Evolutionary conservation across 2,797 vertebrate species (phyloP).

Genomic region (Pygocentrus nattereri): DNA sequence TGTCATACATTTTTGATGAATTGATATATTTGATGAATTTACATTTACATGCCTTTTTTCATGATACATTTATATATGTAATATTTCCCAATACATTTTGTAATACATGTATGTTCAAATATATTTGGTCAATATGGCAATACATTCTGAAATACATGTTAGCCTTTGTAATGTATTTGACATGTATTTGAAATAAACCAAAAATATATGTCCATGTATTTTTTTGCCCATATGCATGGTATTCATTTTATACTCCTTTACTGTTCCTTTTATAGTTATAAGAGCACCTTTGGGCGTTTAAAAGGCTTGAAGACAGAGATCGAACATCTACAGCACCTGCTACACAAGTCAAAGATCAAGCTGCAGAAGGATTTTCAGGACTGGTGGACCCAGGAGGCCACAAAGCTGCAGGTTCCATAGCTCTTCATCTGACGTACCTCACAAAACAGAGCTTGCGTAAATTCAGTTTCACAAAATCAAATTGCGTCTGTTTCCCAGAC

Average conservation of each 20-base stretch:
- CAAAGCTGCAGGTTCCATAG: conserved; percentile 79
- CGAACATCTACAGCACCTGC: conserved; percentile 90
- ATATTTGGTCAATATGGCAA: no score
- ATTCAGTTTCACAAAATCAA: neutral
- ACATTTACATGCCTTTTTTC: no score
- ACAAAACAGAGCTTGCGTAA: neutral
- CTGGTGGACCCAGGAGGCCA: conserved; percentile 87
- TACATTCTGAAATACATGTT: no score
- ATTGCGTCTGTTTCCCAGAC: conserved; percentile 10
- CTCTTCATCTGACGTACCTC: conserved; percentile 18
- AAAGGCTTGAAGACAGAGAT: conserved; percentile 92
- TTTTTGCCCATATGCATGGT: neutral
- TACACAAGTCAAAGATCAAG: conserved; percentile 87
- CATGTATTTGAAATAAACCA: no score
- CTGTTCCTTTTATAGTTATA: conserved; percentile 81
- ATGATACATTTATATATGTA: no score
- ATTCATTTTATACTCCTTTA: neutral
- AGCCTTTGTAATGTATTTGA: no score
- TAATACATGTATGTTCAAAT: no score
- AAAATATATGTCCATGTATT: no score
- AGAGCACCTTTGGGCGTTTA: conserved; percentile 77
- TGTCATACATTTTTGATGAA: no score
- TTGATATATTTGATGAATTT: no score
- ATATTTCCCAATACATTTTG: no score
- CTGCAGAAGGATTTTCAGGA: conserved; percentile 89